Base-by-base conservation (phyloP, 2,888 invertebrate species). In the Lithophane leautieri region DNA sequence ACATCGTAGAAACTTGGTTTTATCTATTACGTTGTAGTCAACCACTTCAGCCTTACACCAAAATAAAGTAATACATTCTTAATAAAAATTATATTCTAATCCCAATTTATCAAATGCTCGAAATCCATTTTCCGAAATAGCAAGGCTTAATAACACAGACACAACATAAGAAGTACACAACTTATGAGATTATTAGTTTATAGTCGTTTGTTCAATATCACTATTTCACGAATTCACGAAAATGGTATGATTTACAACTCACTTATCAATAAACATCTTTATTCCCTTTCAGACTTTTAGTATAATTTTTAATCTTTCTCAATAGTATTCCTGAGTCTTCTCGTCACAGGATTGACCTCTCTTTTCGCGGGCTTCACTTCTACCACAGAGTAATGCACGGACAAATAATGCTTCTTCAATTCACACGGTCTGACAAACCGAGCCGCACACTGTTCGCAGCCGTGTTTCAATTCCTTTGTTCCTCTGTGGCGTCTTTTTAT, bases 341-440 rank as follows among this genome's bases (percentile, higher is more conserved):
- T 70, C 3, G 80, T 89, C 34, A 82, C 7, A 14, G 79, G 80
- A 28, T 81, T 84, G 0, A 81, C 81, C 56, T 78, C 88, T 56
- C 80, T 78, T 76, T 81, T 78, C 56, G 86, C 80, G 0, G 90
- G 90, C 60, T 82, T 67, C 9, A 91, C 91, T 0, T 91, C 83
- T 0, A 91, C 89, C 0, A 88, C 86, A 9, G 87, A 81, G 34
- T 82, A 86, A 73, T 96, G 96, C 0, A 90, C 91, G 0, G 90
- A 83, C 60, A 90, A 78, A 63, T 90, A 93, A 84, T 96, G 96
- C 42, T 94, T 96, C 76, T 91, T 94, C 67, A 96, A 86, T 75
- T 95, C 94, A 73, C 93, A 94, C 0, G 96, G 96, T 28, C 95
- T 90, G 0, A 95, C 88, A 78, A 96, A 96, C 7, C 93, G 89